Percentiles rank a stretch among this genome's conserved stretches.
These are phyloP conservation scores for Micrastur ruficollis DNA, from an alignment of 2,797 vertebrate species.

Conservation along the genomic window DNA sequence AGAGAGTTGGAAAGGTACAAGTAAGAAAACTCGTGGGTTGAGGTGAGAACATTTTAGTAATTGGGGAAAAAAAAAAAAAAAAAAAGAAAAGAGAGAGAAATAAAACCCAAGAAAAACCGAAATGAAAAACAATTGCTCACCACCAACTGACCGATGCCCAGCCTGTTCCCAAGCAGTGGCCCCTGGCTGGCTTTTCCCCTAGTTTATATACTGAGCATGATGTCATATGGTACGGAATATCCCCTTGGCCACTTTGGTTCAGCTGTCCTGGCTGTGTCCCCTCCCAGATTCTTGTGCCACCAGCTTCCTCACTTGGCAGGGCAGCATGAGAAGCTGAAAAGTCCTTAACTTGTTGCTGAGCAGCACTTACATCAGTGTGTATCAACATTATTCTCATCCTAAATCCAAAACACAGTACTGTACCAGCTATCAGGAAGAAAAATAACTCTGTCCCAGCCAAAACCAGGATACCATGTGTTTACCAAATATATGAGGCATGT, in stretches of 20 bases:
- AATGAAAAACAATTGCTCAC: background rate
- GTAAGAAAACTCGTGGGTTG: background rate
- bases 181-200: background rate
- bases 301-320: background rate
- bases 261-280: background rate
- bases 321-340: background rate
- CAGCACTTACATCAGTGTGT: background rate
- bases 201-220: background rate
- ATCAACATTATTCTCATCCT: background rate
- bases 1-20: background rate
- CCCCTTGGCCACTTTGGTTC: background rate
- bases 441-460: background rate
- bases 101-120: background rate
- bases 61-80: background rate
- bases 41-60: background rate
- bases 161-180: background rate
- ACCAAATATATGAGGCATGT: background rate
- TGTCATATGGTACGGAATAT: background rate
- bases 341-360: background rate
- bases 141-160: background rate
- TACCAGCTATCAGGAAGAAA: background rate
- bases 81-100: background rate
- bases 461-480: accelerated
- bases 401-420: background rate
- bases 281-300: background rate